Evolutionary conservation across 2,797 vertebrate species (phyloP), one percentile per base, ranked within the genome.

Genomic region (Oceanodroma leucorhoa): DNA sequence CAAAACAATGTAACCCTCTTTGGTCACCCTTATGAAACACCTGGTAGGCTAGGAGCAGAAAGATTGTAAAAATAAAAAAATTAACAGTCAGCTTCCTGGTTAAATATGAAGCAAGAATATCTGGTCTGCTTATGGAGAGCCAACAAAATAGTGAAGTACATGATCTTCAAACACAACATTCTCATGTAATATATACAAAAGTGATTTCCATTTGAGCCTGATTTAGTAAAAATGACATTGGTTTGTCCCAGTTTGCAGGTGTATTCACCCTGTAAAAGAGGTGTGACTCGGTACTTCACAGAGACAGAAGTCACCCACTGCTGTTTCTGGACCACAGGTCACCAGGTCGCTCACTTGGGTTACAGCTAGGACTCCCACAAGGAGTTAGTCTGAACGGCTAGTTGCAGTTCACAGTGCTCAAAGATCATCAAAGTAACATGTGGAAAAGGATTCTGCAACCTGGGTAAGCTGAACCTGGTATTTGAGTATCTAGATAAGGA

Each of bases 1-100:
- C 36, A 54, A 95, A 92, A 82, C 41, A 64, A 53, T 26, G n/a
- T 93, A 88, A 89, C 93, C 65, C 48, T 93, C 64, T 89, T 93
- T 80, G 73, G 75, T 82, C 79, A 41, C 21, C 70, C 55, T 65
- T 48, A 21, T 3, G 18, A 73, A 95, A 78, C 20, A 58, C n/a
- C 71, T 73, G 69, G 29, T 66, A 87, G 71, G 26, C 50, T 64
- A 23, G 38, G 14, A 62, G 16, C 26, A 48, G 54, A 83, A 84
- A 77, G 50, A 50, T 14, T 90, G 67, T 95, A 81, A 70, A 90
- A 71, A 17, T 67, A 34, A 36, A 36, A 36, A 36, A 36, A 36
- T 36, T 36, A 36, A 65, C 66, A 41, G 10, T 55, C 67, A 48
- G 45, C 46, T 94, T 90, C 54, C 22, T 80, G 45, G 82, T 90